A percentile compares a stretch with the other conserved stretches of the same genome.
Evolutionary conservation across 2,888 invertebrate genomes (phyloP).

Genomic region (Monochamus alternatus): DNA sequence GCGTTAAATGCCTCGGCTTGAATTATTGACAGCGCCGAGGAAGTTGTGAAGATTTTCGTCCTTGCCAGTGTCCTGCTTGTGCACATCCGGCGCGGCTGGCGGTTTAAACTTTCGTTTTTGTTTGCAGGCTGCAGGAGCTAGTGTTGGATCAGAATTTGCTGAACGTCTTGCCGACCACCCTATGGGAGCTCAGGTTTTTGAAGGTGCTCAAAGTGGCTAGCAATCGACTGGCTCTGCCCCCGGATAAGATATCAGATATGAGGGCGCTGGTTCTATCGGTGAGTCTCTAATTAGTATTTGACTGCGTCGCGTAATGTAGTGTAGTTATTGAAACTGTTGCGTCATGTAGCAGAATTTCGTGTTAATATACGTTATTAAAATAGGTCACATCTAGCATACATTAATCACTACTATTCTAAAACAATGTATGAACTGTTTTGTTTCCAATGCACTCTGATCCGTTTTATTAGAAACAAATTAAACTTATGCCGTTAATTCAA

Average conservation of each 20-base stretch:
- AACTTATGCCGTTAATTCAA: no score
- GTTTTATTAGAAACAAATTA: no score
- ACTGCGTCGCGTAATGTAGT: not conserved
- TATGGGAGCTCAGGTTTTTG: slow-evolving; percentile 76
- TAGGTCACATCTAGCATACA: not conserved
- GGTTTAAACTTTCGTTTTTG: slow-evolving; percentile 61
- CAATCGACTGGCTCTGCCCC: slow-evolving; percentile 72
- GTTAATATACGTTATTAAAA: not conserved
- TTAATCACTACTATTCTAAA: not conserved
- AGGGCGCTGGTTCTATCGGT: slow-evolving; percentile 74
- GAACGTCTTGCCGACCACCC: slow-evolving; percentile 75
- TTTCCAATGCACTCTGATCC: no score
- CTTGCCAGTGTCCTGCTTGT: slow-evolving; percentile 68
- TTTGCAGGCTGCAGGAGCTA: slow-evolving; percentile 80
- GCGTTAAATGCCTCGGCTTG: not conserved
- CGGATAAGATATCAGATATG: slow-evolving; percentile 74
- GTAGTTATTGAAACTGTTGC: not conserved
- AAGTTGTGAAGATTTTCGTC: slow-evolving; percentile 59
- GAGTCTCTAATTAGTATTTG: slow-evolving; percentile 59
- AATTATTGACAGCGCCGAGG: slow-evolving; percentile 36
- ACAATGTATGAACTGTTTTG: no score
- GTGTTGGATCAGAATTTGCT: slow-evolving; percentile 83
- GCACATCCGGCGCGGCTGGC: slow-evolving; percentile 63
- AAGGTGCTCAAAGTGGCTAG: slow-evolving; percentile 76
- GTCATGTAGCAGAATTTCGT: not conserved